These are phyloP conservation scores for Poeciliopsis presidionis DNA, from an alignment of 2,797 vertebrate genomes.

Conservation along the genomic window DNA sequence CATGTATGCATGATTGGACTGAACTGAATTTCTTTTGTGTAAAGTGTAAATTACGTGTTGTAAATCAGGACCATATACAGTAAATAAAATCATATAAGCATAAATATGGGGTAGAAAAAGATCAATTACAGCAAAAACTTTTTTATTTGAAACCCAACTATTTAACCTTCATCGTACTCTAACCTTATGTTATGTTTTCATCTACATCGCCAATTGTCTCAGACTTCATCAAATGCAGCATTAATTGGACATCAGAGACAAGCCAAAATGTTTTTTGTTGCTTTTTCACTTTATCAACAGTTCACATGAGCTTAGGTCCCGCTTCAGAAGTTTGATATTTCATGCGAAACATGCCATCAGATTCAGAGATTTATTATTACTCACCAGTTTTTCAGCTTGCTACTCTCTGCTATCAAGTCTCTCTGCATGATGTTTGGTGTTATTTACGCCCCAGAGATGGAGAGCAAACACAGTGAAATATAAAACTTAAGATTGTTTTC, in stretches of 20 bases:
- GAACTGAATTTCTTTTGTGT: not conserved
- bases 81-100: not conserved
- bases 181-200: too few relatives aligned
- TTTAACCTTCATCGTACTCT: not conserved
- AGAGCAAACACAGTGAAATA: not conserved
- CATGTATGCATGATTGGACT: not conserved
- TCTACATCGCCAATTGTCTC: not conserved
- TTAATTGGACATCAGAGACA: not conserved
- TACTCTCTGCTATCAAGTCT: not conserved
- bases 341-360: constrained; percentile 2
- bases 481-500: not conserved
- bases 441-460: constrained; percentile 25
- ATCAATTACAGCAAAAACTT: not conserved
- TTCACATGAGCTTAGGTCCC: not conserved
- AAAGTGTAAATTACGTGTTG: not conserved
- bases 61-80: not conserved
- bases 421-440: constrained; percentile 10
- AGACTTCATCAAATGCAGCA: not conserved
- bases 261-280: not conserved
- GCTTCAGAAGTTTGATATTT: not conserved
- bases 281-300: not conserved
- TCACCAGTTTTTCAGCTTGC: constrained; percentile 3
- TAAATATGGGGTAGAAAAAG: not conserved
- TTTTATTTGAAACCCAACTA: not conserved
- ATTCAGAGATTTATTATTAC: constrained; percentile 15